Percentiles rank a stretch among this genome's conserved stretches.
Evolutionary conservation across 2,888 invertebrate genomes (phyloP).

Genomic region (Trilocha varians): DNA sequence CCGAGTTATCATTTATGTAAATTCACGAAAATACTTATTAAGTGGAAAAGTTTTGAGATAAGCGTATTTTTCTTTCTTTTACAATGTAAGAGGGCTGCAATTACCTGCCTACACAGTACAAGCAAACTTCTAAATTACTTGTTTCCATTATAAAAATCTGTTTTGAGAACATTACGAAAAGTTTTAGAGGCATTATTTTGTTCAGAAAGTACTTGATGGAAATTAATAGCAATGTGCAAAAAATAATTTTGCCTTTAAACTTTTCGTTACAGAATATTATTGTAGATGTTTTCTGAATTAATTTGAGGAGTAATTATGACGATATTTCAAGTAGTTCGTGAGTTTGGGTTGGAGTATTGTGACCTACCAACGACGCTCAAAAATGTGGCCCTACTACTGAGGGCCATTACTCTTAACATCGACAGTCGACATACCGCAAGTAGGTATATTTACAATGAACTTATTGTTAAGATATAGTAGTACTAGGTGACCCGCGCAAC

Average conservation of each 20-base stretch:
- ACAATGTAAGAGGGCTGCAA: not conserved
- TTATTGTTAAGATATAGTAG: too few species aligned
- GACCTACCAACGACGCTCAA: conserved; percentile 35
- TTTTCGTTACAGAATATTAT: too few species aligned
- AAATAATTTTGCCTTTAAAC: too few species aligned
- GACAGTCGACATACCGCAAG: conserved; percentile 25
- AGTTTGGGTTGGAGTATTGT: conserved; percentile 26
- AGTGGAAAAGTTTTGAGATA: not conserved
- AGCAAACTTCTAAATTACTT: not conserved
- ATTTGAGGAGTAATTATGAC: not conserved
- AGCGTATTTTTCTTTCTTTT: not conserved
- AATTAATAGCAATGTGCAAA: not conserved
- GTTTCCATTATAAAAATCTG: not conserved
- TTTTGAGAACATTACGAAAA: not conserved
- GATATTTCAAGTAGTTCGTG: conserved; percentile 5
- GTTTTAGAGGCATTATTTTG: not conserved
- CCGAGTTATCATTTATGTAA: too few species aligned
- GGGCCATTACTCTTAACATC: conserved; percentile 28
- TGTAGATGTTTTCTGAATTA: not conserved
- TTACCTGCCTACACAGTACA: not conserved
- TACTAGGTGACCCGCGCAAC: too few species aligned
- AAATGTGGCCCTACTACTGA: conserved; percentile 28
- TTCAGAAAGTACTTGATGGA: not conserved
- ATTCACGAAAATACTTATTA: too few species aligned
- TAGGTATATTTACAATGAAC: too few species aligned